Conservation (phyloP, 1,140 invertebrate genomes). For the Eueides isabella region DNA sequence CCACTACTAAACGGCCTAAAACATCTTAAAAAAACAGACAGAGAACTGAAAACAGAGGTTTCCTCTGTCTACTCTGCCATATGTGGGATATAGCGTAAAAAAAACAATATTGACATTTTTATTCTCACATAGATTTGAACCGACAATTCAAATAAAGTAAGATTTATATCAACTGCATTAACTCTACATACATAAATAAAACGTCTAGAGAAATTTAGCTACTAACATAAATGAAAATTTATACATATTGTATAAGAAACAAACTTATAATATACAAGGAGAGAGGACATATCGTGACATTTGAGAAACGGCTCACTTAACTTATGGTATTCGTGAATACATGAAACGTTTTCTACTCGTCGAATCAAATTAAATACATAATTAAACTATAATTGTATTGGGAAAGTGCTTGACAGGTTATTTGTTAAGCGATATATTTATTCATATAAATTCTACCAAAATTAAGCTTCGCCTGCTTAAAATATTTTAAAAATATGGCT, state of each 20-base stretch:
- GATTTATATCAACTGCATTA: not conserved
- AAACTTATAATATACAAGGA: slow-evolving; percentile 7
- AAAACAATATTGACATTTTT: no score
- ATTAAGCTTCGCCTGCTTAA: no score
- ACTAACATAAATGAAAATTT: not conserved
- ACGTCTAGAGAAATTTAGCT: not conserved
- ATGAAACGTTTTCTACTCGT: slow-evolving; percentile 12
- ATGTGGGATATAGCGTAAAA: no score
- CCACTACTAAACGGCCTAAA: no score
- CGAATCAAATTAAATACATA: slow-evolving; percentile 27
- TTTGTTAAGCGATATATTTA: not conserved
- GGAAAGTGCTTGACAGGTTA: not conserved
- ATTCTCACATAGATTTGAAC: no score
- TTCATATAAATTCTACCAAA: no score
- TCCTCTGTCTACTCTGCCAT: no score
- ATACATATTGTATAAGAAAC: not conserved
- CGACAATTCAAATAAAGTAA: no score
- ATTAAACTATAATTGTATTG: slow-evolving; percentile 20
- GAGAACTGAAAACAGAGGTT: no score
- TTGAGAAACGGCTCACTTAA: slow-evolving; percentile 17
- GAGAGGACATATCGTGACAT: slow-evolving; percentile 18
- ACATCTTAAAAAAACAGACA: no score
- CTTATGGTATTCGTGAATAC: slow-evolving; percentile 26
- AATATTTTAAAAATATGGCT: no score
- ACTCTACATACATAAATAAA: not conserved